These are phyloP conservation scores for Diabrotica balteata DNA, from an alignment of 2,888 invertebrate species.

Conservation along the genomic window DNA sequence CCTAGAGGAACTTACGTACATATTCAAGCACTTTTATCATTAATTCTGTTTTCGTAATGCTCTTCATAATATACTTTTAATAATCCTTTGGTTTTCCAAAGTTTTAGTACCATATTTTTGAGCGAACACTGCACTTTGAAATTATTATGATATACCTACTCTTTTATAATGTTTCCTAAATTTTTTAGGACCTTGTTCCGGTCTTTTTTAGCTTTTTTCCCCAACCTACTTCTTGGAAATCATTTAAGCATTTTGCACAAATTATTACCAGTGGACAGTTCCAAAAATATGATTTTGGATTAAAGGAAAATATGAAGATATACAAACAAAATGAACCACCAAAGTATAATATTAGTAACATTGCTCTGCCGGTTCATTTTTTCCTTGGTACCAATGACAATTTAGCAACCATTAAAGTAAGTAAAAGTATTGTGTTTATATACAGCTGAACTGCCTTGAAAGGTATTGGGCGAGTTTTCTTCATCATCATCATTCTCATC, in stretches of 20 bases:
- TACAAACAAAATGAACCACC: slow-evolving; percentile 67
- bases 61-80: too few relatives aligned
- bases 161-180: not conserved
- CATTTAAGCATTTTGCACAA: slow-evolving; percentile 71
- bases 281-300: slow-evolving; percentile 72
- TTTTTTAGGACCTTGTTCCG: slow-evolving; percentile 65
- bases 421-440: slow-evolving; percentile 11
- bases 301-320: slow-evolving; percentile 27
- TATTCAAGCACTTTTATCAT: too few relatives aligned
- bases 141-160: too few relatives aligned
- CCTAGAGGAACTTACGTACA: too few relatives aligned
- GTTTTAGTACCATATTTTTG: too few relatives aligned
- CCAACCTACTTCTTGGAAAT: slow-evolving; percentile 73
- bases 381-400: slow-evolving; percentile 74
- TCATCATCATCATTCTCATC: too few relatives aligned
- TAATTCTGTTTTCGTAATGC: too few relatives aligned
- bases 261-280: slow-evolving; percentile 57
- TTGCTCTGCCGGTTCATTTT: slow-evolving; percentile 68
- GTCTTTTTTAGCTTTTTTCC: slow-evolving; percentile 71
- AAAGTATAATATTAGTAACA: slow-evolving; percentile 65
- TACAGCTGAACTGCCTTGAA: too few relatives aligned
- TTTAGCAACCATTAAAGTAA: slow-evolving; percentile 66
- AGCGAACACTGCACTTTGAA: too few relatives aligned
- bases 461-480: too few relatives aligned
- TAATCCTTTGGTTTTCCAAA: too few relatives aligned